Conservation (phyloP, 2,113 vertebrate species). For the Arenaria interpres region DNA sequence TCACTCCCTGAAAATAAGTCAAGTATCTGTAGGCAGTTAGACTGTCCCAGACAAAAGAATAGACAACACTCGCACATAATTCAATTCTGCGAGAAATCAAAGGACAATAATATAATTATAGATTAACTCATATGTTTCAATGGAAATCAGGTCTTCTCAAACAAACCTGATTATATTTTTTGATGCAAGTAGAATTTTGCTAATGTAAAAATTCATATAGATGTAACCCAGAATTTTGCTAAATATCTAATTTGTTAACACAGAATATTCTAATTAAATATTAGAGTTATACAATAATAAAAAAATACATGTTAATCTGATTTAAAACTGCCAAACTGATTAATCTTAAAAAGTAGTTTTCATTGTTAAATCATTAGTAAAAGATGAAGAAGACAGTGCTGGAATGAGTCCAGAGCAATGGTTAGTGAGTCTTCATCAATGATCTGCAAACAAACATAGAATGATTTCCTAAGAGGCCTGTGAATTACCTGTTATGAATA, state of each 20-base stretch:
- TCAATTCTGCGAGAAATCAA: not conserved
- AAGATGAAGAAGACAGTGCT: not conserved
- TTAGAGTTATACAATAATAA: not conserved
- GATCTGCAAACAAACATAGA: not conserved
- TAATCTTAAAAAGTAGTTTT: not conserved
- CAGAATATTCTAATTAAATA: not conserved
- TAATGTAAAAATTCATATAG: not conserved
- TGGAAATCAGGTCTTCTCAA: not conserved
- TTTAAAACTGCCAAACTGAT: not conserved
- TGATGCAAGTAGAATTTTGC: not conserved
- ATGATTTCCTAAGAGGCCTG: not conserved
- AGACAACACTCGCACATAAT: not conserved
- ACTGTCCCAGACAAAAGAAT: not conserved
- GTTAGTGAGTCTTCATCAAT: not conserved
- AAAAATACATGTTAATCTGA: not conserved
- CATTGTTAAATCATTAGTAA: not conserved
- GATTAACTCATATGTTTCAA: not conserved
- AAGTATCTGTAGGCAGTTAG: not conserved
- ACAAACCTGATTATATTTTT: not conserved
- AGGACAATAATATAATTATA: not conserved
- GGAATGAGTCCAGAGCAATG: not conserved
- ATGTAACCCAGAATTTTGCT: not conserved
- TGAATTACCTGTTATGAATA: not conserved
- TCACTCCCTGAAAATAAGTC: not conserved
- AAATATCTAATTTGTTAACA: not conserved